Base-by-base conservation (phyloP, 2,113 vertebrate genomes). In the Paedocypris sp. region DNA sequence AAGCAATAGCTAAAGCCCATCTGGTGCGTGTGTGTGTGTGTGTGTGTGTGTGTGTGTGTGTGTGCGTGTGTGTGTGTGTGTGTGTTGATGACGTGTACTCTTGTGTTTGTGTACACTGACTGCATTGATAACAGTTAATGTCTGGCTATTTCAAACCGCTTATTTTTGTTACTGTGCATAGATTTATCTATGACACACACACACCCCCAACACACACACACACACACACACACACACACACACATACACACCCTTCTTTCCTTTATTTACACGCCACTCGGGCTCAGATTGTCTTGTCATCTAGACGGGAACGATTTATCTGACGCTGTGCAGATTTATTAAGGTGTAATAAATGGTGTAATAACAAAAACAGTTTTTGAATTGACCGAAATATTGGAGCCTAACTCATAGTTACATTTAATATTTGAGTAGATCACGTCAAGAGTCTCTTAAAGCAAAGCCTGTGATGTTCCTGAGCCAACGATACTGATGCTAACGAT, bases 231-330 rank as follows among this genome's bases (percentile, higher is more conserved):
- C n/a, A n/a, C n/a, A n/a, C n/a, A n/a, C n/a, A n/a, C n/a, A n/a
- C n/a, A n/a, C n/a, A n/a, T n/a, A n/a, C n/a, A n/a, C n/a, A n/a
- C 75, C 79, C 82, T 82, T 82, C 77, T 73, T 38, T 72, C 83
- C 78, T 86, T 87, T 86, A 87, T 87, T 87, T 87, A 87, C 82
- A 85, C 81, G 83, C 82, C 85, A 82, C 84, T 83, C 79, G 80
- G 74, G 79, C 76, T 75, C 82, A 87, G 80, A 84, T 85, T 86
- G 83, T 79, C 77, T 80, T 86, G 83, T 85, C 84, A 80, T 82
- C 78, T 76, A 82, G 85, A 84, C 81, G 76, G 67, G 62, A 75
- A 80, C 78, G 79, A 87, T 87, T 86, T 80, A 88, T 88, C 75
- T 84, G 79, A 82, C 81, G 76, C 82, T 75, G 76, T 68, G 67